These are phyloP conservation scores for Stegodyphus mimosarum DNA, from an alignment of 1,140 invertebrate genomes.

Conservation along the genomic window DNA sequence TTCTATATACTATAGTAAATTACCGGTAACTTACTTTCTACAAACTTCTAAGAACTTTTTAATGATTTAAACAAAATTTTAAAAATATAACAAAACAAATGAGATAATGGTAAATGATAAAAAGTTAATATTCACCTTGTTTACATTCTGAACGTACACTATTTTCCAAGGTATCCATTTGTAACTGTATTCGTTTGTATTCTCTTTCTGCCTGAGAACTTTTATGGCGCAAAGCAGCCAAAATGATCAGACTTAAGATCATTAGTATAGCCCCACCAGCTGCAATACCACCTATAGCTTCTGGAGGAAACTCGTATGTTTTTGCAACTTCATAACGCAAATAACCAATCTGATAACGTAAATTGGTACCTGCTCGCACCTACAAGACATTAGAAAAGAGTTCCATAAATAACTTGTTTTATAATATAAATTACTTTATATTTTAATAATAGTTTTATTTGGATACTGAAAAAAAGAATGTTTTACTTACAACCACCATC, in stretches of 20 bases:
- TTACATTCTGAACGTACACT: constrained; percentile 72
- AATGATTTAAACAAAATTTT: too few species aligned
- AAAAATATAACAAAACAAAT: too few species aligned
- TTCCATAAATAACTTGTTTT: too few species aligned
- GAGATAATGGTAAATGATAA: too few species aligned
- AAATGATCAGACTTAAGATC: constrained; percentile 84
- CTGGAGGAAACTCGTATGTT: constrained; percentile 81
- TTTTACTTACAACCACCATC: constrained; percentile 80
- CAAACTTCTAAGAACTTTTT: too few species aligned
- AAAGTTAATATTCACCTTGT: constrained; percentile 40
- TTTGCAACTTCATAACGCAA: constrained; percentile 89
- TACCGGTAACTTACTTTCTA: too few species aligned
- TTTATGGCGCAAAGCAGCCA: constrained; percentile 89
- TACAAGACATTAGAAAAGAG: not conserved
- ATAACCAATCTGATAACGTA: constrained; percentile 86
- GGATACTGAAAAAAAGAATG: too few species aligned
- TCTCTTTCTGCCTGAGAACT: constrained; percentile 95
- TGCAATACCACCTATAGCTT: constrained; percentile 86
- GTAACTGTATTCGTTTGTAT: constrained; percentile 97
- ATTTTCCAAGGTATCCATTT: constrained; percentile 99
- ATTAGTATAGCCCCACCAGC: constrained; percentile 85
- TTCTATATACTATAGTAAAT: too few species aligned
- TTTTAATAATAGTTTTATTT: too few species aligned
- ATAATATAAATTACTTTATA: too few species aligned
- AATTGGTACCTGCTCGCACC: constrained; percentile 80